phyloP scores from a whole-genome alignment of 2,113 vertebrate species.

The Capreolus pygargus region DNA sequence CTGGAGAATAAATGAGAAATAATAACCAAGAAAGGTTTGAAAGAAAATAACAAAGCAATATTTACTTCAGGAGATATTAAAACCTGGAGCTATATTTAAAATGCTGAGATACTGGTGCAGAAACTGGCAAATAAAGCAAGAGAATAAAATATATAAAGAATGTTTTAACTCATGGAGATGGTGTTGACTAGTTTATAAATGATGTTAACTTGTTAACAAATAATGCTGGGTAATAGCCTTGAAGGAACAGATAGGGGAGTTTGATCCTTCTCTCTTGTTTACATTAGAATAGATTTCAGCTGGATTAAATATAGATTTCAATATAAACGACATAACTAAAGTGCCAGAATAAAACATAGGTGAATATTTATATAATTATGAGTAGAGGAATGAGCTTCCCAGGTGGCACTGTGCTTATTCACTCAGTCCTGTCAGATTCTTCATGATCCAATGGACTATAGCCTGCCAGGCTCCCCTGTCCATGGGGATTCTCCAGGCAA shows the following conservation, averaged over 20 bases:
- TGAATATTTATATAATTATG: background rate
- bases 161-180: background rate
- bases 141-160: background rate
- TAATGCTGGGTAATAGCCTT: background rate
- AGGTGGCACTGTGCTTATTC: background rate
- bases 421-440: background rate
- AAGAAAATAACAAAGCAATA: background rate
- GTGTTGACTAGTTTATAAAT: background rate
- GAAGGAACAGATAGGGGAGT: background rate
- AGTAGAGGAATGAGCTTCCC: background rate
- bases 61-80: background rate
- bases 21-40: background rate
- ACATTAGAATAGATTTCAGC: background rate
- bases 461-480: background rate
- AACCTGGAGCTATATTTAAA: background rate
- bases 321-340: background rate
- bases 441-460: background rate
- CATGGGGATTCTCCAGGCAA: background rate
- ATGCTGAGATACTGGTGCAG: background rate
- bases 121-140: slow-evolving; percentile 10
- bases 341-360: background rate
- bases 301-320: background rate
- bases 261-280: background rate
- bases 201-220: background rate
- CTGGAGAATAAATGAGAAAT: background rate